A percentile compares a stretch with the other conserved stretches of the same genome.
phyloP scores from a whole-genome alignment of 2,113 vertebrate species.

The Mungos mungo region DNA sequence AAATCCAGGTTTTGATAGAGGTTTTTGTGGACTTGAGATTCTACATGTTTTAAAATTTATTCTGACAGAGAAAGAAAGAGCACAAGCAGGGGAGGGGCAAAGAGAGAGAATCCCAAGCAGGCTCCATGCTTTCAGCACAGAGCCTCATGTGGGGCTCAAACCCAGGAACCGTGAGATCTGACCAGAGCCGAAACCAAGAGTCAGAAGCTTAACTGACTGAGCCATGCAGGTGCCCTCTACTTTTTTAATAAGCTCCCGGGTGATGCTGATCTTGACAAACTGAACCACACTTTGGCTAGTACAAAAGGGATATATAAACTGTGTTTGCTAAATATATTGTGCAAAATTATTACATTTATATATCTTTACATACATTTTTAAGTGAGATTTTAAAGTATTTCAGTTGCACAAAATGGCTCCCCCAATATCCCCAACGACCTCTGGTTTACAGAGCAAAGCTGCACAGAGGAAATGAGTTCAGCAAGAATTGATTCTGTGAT shows the following conservation, averaged over 20 bases:
- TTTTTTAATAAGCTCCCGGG: not conserved
- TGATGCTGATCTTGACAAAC: not conserved
- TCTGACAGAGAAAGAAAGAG: too few relatives aligned
- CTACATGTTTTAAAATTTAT: not conserved
- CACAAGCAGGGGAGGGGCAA: too few relatives aligned
- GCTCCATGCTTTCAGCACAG: too few relatives aligned
- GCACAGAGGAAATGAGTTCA: not conserved
- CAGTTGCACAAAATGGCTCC: not conserved
- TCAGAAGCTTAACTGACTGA: too few relatives aligned
- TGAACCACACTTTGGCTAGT: not conserved
- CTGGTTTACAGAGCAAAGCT: not conserved
- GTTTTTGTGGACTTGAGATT: not conserved
- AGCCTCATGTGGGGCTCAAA: too few relatives aligned
- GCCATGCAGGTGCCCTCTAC: too few relatives aligned
- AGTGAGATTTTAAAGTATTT: not conserved
- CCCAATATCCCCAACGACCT: not conserved
- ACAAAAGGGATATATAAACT: not conserved
- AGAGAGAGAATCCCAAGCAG: too few relatives aligned
- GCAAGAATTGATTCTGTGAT: not conserved
- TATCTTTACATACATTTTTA: not conserved
- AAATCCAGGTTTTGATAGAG: not conserved
- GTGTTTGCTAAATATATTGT: not conserved
- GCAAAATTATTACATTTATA: not conserved
- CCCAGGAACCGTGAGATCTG: too few relatives aligned
- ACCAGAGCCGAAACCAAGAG: too few relatives aligned